Evolutionary conservation across 2,797 vertebrate genomes (phyloP), one percentile per base, ranked within the genome.

Genomic region (Carapus acus): DNA sequence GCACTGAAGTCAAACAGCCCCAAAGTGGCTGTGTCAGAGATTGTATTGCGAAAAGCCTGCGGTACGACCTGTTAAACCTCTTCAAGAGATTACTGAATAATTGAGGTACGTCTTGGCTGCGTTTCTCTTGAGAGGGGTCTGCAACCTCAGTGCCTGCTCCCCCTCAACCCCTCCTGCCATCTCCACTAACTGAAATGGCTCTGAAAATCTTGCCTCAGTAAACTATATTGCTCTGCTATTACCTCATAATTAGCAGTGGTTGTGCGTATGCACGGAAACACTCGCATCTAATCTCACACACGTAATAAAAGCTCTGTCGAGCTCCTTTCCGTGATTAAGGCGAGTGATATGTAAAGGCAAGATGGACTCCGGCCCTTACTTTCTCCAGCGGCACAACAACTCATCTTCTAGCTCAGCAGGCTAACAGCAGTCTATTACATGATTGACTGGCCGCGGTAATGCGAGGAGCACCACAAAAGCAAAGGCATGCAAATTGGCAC

Each of bases 21-120:
- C 29, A 69, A 54, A 61, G 60, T 51, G 58, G 66, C 48, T 45
- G 53, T 61, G 22, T 62, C 60, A 31, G 53, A 51, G 56, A 55
- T 69, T 81, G 68, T 71, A 63, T 53, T 58, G 67, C 53, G 31
- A 45, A 58, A 75, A 48, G 65, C 37, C 53, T 23, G 21, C 66
- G 60, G 49, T 49, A 64, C 58, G 52, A 49, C 52, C 64, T 61
- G 54, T 79, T 73, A 70, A 56, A 74, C 59, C 46, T 62, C 73
- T 78, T 68, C 49, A 59, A 81, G 54, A 76, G 79, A 80, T 72
- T 38, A 67, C 59, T 67, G 58, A 79, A 84, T 82, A 58, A 79
- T 70, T 71, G 53, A 71, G 66, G 38, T 43, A 3, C 20, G 34
- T 63, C 53, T 65, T 59, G 48, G 67, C 54, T 38, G 55, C 55